A percentile compares a stretch with the other conserved stretches of the same genome.
phyloP scores from a whole-genome alignment of 1,140 invertebrate species.

The Rhysida immarginata region DNA sequence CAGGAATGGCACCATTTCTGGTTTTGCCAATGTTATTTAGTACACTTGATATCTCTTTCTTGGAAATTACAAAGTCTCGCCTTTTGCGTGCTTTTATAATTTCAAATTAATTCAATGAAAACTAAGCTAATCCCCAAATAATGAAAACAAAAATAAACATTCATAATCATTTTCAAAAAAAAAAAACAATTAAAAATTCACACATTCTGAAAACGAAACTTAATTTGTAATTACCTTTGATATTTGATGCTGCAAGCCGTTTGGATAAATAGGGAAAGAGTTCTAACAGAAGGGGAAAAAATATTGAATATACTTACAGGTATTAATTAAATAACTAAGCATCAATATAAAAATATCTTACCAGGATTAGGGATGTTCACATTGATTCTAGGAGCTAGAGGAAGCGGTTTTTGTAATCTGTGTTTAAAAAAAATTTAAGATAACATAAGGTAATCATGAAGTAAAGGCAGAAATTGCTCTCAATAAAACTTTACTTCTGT shows the following conservation, averaged over 20 bases:
- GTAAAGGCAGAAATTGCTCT: not conserved
- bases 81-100: too few species aligned
- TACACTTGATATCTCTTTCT: too few species aligned
- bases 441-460: not conserved
- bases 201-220: too few species aligned
- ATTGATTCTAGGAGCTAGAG: not conserved
- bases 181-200: too few species aligned
- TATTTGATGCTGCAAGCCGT: conserved; percentile 39
- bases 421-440: not conserved
- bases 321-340: not conserved
- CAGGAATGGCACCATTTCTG: too few species aligned
- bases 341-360: not conserved
- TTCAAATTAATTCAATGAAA: too few species aligned
- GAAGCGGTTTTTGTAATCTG: conserved; percentile 18
- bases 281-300: conserved; percentile 27
- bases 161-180: too few species aligned
- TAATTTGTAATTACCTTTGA: too few species aligned
- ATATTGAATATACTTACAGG: not conserved
- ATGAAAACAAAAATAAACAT: too few species aligned
- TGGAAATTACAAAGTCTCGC: too few species aligned
- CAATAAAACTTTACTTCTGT: not conserved
- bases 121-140: not conserved
- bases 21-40: too few species aligned
- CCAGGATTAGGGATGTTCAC: conserved; percentile 40
- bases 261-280: conserved; percentile 61